phyloP scores from a whole-genome alignment of 2,888 invertebrate genomes.

The Sarcophaga rosellei region DNA sequence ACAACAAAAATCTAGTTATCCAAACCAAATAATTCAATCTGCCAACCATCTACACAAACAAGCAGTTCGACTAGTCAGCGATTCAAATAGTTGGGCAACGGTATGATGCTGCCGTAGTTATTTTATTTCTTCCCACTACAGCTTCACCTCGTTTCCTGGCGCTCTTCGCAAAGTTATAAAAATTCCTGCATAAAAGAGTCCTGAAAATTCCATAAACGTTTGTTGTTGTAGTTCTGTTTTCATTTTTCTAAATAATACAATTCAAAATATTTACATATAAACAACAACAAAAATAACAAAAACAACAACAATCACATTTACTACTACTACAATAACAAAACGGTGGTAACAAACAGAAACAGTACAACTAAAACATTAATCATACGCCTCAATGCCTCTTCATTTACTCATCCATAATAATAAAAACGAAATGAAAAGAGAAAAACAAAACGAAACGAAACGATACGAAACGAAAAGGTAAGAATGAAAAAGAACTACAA shows the following conservation, averaged over 20 bases:
- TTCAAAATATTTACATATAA: slow-evolving; percentile 23
- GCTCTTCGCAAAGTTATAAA: slow-evolving; percentile 12
- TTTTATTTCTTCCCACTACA: background rate
- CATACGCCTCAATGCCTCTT: slow-evolving; percentile 36
- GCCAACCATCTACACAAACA: background rate
- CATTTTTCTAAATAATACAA: slow-evolving; percentile 4
- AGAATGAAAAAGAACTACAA: too few relatives aligned
- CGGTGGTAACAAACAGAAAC: background rate
- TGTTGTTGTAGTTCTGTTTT: background rate
- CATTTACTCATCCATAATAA: slow-evolving; percentile 16
- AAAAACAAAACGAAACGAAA: background rate
- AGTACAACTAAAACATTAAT: slow-evolving; percentile 32
- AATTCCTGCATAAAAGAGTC: slow-evolving; percentile 21
- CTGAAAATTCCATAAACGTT: slow-evolving; percentile 23
- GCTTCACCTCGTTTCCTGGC: background rate
- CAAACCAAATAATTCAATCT: background rate
- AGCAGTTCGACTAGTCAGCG: background rate
- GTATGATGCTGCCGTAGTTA: background rate
- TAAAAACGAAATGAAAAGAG: background rate
- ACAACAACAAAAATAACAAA: background rate
- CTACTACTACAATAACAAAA: background rate
- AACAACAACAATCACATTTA: background rate
- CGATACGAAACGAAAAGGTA: too few relatives aligned
- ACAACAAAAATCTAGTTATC: slow-evolving; percentile 2
- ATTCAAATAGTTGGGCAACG: background rate